Base-by-base conservation (phyloP, 2,888 invertebrate genomes). In the Diaprepes abbreviatus region DNA sequence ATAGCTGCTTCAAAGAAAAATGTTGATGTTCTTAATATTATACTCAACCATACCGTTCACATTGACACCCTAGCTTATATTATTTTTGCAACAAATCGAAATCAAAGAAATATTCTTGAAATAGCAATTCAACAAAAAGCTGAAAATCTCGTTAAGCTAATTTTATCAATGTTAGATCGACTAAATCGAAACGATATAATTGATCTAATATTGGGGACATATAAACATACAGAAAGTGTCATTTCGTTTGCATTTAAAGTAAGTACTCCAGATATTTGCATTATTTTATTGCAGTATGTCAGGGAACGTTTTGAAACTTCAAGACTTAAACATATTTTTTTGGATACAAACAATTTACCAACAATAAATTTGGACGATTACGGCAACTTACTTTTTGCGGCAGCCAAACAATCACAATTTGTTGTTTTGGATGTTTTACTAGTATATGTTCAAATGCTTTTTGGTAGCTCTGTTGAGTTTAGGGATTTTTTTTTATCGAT, bases 191-290 rank as follows among this genome's bases (percentile, higher is more conserved):
- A 45, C 9, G 19, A 45, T 45, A 21, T n/a, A n/a, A 1, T 21
- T 19, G 45, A 45, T n/a, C 21, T 45, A n/a, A 21, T 43, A n/a
- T 21, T 21, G 16, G 45, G 17, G 4, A 21, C 9, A n/a, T 45
- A 45, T 9, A 45, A 45, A 21, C 19, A 45, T 4, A 45, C 45
- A 5, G 45, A 19, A 45, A 45, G 17, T 45, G 45, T 45, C 3
- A 1, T 45, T 1, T 45, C 9, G 9, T 45, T 21, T 21, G 21
- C 17, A n/a, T 21, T 45, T 21, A 9, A 21, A 45, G 9, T 1
- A 4, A n/a, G 45, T n/a, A 45, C 6, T 45, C 21, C 21, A 45
- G 5, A 10, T 10, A 45, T 45, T 45, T 45, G 45, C n/a, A 45
- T 1, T n/a, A 16, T 45, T n/a, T 45, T 45, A 45, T 21, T 45